phyloP scores from a whole-genome alignment of 2,113 vertebrate species.

The Nasalis larvatus region DNA sequence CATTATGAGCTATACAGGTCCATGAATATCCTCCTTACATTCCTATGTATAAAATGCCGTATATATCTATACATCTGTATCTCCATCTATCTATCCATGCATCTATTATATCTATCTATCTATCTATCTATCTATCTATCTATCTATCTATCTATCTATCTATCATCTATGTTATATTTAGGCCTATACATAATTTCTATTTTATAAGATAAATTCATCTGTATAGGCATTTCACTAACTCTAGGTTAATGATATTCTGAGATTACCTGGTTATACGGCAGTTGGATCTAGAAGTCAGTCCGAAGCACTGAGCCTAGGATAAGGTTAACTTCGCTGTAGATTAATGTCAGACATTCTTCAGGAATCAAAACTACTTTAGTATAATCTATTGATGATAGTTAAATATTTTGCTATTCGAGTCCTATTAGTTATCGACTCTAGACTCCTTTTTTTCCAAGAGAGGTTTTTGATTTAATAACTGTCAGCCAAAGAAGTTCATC shows the following conservation, averaged over 20 bases:
- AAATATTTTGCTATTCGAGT: slow-evolving; percentile 31
- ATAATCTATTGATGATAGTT: background rate
- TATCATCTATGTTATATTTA: background rate
- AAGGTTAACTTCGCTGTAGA: background rate
- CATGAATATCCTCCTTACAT: background rate
- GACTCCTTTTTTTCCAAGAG: background rate
- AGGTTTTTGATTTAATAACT: background rate
- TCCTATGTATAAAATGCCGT: background rate
- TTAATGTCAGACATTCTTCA: background rate
- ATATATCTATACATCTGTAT: background rate
- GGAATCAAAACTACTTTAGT: background rate
- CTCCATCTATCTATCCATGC: background rate
- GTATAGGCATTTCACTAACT: background rate
- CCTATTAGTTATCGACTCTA: background rate
- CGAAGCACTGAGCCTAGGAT: background rate
- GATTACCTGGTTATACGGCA: background rate
- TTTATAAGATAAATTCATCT: background rate
- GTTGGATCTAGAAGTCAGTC: background rate
- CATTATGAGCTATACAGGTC: background rate
- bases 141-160: background rate
- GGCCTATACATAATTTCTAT: background rate
- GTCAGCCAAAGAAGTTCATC: background rate
- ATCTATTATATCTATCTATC: no score
- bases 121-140: no score
- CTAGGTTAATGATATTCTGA: background rate